Evolutionary conservation across 2,797 vertebrate species (phyloP).

Genomic region (Yasuhikotakia modesta): DNA sequence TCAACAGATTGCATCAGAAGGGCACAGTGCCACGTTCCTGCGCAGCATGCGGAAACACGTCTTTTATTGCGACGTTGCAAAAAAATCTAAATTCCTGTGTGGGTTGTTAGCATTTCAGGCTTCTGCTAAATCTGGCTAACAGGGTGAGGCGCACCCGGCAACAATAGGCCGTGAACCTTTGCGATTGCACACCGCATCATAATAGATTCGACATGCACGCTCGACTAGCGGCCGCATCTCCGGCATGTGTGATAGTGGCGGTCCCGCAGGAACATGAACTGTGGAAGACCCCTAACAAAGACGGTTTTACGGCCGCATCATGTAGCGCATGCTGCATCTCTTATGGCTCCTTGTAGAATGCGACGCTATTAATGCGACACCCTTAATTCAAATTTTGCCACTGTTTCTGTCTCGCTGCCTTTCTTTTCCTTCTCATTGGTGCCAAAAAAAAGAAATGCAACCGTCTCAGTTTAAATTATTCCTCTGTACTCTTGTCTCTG

Average conservation of each 20-base stretch:
- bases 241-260: constrained; percentile 43
- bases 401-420: constrained; percentile 15
- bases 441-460: constrained; percentile 8
- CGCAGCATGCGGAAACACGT: background rate
- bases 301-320: constrained; percentile 23
- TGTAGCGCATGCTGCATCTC: constrained; percentile 32
- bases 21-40: background rate
- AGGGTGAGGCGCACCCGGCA: constrained; percentile 7
- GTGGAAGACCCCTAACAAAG: constrained; percentile 49
- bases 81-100: constrained; percentile 5
- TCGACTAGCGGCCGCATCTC: constrained; percentile 46
- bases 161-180: constrained; percentile 13
- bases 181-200: constrained; percentile 1
- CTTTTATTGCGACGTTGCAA: background rate
- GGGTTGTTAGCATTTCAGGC: constrained; percentile 15
- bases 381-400: constrained; percentile 49
- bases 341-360: constrained; percentile 28
- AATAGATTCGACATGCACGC: constrained; percentile 34
- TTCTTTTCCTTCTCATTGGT: constrained; percentile 45
- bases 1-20: constrained; percentile 20
- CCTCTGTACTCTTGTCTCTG: constrained; percentile 14
- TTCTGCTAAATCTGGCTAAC: constrained; percentile 24
- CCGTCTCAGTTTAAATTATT: constrained; percentile 51
- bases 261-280: constrained; percentile 24
- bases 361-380: constrained; percentile 10